phyloP scores from a whole-genome alignment of 1,140 invertebrate species.

The Pteromalus puparum region DNA sequence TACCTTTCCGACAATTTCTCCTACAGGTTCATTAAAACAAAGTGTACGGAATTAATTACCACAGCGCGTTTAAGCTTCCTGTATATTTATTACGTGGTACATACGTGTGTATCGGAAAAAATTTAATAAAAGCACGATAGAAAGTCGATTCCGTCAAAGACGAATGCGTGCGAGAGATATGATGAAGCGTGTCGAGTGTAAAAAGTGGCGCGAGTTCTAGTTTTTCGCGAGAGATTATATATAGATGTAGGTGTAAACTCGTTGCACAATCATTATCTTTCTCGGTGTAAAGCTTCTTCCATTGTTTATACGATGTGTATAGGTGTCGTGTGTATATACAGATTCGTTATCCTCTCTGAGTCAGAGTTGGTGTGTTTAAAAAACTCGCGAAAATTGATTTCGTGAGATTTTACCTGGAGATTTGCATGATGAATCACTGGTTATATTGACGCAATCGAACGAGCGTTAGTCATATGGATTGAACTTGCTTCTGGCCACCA shows the following conservation, averaged over 20 bases:
- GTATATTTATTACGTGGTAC: background rate
- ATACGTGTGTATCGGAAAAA: background rate
- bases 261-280: background rate
- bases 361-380: background rate
- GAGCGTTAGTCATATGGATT: background rate
- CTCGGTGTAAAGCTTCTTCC: background rate
- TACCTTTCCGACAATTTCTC: background rate
- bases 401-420: background rate
- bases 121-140: background rate
- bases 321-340: too few species aligned
- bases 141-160: background rate
- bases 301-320: background rate
- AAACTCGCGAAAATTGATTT: too few species aligned
- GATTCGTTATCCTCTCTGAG: background rate
- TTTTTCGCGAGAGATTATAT: background rate
- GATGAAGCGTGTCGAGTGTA: background rate
- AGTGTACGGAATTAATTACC: background rate
- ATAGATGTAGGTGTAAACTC: background rate
- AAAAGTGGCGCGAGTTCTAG: background rate
- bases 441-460: background rate
- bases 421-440: background rate
- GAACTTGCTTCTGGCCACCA: too few species aligned
- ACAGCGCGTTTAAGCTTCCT: background rate
- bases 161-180: background rate
- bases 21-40: background rate